A percentile compares a stretch with the other conserved stretches of the same genome.
Evolutionary conservation across 2,113 vertebrate species (phyloP).

Genomic region (Talpa occidentalis): DNA sequence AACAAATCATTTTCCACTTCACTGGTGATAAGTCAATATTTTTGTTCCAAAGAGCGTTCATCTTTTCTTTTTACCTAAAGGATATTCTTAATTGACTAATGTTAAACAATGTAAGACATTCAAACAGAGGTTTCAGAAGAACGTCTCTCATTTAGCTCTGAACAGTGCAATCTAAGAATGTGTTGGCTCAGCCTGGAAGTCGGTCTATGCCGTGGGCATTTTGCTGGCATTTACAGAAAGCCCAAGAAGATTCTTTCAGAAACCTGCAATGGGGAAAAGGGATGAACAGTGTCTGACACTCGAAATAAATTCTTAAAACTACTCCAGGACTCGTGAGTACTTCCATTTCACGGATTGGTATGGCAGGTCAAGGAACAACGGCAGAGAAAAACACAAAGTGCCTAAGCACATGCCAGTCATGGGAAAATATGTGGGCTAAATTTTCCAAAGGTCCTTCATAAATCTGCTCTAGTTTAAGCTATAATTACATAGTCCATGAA

Average conservation of each 20-base stretch:
- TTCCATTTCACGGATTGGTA: not conserved
- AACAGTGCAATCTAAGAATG: not conserved
- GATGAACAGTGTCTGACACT: not conserved
- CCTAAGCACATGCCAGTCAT: not conserved
- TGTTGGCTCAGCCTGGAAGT: not conserved
- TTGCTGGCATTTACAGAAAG: not conserved
- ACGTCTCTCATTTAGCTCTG: not conserved
- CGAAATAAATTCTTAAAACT: not conserved
- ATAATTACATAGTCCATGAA: not conserved
- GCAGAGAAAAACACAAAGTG: not conserved
- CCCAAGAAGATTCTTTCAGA: not conserved
- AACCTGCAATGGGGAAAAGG: not conserved
- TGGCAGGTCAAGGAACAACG: not conserved
- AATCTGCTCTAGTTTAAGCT: not conserved
- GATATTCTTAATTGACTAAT: constrained; percentile 68
- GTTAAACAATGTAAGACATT: constrained; percentile 58
- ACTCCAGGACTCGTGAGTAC: not conserved
- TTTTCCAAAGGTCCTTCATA: not conserved
- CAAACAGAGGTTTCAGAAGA: constrained; percentile 48
- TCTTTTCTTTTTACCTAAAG: constrained; percentile 48
- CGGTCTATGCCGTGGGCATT: not conserved
- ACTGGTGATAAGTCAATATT: constrained; percentile 68
- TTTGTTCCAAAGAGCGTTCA: constrained; percentile 72
- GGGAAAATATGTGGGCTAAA: not conserved
- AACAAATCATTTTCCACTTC: constrained; percentile 69